Evolutionary conservation across 2,797 vertebrate genomes (phyloP).

Genomic region (Scyliorhinus canicula): DNA sequence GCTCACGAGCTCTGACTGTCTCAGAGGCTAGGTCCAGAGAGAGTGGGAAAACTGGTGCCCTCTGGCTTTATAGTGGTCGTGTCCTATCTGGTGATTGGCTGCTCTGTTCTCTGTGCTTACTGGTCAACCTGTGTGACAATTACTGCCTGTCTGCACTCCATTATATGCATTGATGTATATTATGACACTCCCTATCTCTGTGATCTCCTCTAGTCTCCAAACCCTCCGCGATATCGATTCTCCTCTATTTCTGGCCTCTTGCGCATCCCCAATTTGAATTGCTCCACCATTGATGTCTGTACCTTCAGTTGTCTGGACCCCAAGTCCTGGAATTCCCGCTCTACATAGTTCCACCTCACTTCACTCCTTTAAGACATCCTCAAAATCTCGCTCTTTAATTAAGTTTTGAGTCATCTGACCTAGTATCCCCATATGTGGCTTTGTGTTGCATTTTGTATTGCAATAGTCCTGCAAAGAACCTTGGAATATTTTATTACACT

Average conservation of each 20-base stretch:
- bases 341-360: not conserved
- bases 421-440: not conserved
- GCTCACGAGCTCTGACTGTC: no score
- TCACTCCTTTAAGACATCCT: not conserved
- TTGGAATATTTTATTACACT: not conserved
- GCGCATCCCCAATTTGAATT: not conserved
- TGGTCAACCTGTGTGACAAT: no score
- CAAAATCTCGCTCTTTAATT: not conserved
- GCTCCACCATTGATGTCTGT: not conserved
- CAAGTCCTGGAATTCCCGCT: not conserved
- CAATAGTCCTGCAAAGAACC: not conserved
- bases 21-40: no score
- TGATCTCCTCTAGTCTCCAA: not conserved
- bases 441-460: not conserved
- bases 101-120: no score
- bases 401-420: not conserved
- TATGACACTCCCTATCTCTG: no score
- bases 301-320: no score
- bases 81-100: no score
- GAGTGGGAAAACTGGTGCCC: no score
- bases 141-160: no score
- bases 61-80: no score
- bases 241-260: not conserved
- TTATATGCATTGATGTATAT: no score
- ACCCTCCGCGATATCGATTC: not conserved